Conservation (phyloP, 2,797 vertebrate genomes). For the Sciaenops ocellatus region DNA sequence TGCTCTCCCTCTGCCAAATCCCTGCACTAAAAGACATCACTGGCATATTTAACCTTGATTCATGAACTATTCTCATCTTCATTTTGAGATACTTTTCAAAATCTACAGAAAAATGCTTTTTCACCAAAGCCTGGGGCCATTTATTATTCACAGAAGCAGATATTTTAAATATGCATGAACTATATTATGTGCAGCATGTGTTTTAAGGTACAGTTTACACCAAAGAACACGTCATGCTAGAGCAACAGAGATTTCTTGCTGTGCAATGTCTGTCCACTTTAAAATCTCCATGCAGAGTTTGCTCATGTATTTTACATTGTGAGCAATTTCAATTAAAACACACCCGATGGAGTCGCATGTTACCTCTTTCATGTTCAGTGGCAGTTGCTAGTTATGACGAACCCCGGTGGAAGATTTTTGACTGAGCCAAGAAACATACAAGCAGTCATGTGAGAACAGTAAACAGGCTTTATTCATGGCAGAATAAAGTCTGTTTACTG, state of each 20-base stretch:
- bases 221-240: conserved; percentile 51
- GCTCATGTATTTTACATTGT: conserved; percentile 62
- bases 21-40: background rate
- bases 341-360: conserved; percentile 40
- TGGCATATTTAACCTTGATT: conserved; percentile 13
- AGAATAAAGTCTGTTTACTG: conserved; percentile 1
- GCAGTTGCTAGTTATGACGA: background rate
- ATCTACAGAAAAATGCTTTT: conserved; percentile 47
- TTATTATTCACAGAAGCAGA: conserved; percentile 59
- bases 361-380: conserved; percentile 13
- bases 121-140: conserved; percentile 29
- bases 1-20: background rate
- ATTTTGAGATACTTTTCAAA: conserved; percentile 32
- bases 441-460: background rate
- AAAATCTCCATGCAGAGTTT: conserved; percentile 22
- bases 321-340: conserved; percentile 58
- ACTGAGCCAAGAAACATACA: background rate
- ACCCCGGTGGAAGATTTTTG: background rate
- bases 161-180: conserved; percentile 70
- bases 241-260: conserved; percentile 43
- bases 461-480: background rate
- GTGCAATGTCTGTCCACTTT: conserved; percentile 19
- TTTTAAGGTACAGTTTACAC: conserved; percentile 71
- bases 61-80: conserved; percentile 7
- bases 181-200: conserved; percentile 66